Conservation (phyloP, 1,140 invertebrate species). For the Physella acuta region DNA sequence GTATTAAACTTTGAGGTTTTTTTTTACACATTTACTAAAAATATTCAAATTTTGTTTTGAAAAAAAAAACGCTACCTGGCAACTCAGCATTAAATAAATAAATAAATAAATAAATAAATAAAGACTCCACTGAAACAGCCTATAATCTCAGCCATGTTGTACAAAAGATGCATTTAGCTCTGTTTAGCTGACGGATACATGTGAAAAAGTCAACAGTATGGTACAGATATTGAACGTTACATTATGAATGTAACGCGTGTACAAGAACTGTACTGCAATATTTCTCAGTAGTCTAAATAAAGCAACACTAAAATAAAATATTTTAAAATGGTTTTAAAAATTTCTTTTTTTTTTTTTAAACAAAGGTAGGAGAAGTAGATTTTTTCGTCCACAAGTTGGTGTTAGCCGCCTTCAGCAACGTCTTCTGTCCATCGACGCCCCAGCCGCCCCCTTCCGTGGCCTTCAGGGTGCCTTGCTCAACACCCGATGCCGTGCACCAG, state of each 20-base stretch:
- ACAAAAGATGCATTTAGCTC: no score
- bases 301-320: no score
- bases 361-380: conserved; percentile 6
- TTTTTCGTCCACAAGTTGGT: conserved; percentile 23
- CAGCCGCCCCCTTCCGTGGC: neutral
- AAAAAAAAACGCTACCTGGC: no score
- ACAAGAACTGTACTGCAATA: neutral
- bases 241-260: neutral
- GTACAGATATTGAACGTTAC: neutral
- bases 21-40: no score
- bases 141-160: no score
- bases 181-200: neutral
- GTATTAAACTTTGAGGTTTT: no score
- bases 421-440: conserved; percentile 12
- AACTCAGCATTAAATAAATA: no score
- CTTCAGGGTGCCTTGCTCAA: neutral
- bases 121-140: no score
- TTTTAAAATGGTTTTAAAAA: neutral
- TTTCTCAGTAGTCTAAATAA: neutral
- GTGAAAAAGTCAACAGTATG: neutral
- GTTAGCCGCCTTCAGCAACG: conserved; percentile 22
- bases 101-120: no score
- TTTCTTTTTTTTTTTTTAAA: neutral
- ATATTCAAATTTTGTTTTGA: no score
- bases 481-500: conserved; percentile 6